phyloP scores from a whole-genome alignment of 2,888 invertebrate genomes.

The Luperina nickerlii region DNA sequence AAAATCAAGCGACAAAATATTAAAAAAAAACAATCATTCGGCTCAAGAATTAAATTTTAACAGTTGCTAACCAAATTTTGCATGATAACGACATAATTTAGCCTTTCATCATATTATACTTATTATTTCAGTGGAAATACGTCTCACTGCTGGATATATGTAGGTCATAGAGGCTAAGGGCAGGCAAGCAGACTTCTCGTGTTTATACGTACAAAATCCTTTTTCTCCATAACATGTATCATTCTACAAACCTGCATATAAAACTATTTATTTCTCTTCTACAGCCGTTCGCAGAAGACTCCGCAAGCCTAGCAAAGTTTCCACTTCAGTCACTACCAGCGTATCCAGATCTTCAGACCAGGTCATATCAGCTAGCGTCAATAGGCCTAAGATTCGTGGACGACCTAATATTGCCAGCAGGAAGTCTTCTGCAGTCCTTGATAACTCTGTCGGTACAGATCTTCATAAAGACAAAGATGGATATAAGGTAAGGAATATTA shows the following conservation, averaged over 20 bases:
- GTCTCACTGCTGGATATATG: background rate
- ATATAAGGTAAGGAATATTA: constrained; percentile 89
- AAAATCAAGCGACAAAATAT: no score
- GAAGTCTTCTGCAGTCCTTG: constrained; percentile 88
- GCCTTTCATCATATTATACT: background rate
- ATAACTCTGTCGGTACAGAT: constrained; percentile 90
- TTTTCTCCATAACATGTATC: background rate
- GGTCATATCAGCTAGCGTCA: constrained; percentile 90
- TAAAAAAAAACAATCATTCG: no score
- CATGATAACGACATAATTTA: background rate
- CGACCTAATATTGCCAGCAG: constrained; percentile 90
- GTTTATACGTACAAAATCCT: background rate
- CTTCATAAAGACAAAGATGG: constrained; percentile 93
- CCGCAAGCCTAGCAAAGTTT: constrained; percentile 91
- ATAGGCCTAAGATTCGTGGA: constrained; percentile 92
- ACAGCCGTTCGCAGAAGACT: constrained; percentile 92
- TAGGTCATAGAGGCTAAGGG: background rate
- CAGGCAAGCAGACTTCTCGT: background rate
- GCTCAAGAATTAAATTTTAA: background rate
- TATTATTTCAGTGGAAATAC: background rate
- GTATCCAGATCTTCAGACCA: constrained; percentile 91
- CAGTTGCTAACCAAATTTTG: background rate
- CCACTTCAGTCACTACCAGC: constrained; percentile 91
- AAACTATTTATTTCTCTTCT: constrained; percentile 36
- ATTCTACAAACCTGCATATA: background rate